These are phyloP conservation scores for Clistopyga incitator DNA, from an alignment of 2,888 invertebrate species.

Conservation along the genomic window DNA sequence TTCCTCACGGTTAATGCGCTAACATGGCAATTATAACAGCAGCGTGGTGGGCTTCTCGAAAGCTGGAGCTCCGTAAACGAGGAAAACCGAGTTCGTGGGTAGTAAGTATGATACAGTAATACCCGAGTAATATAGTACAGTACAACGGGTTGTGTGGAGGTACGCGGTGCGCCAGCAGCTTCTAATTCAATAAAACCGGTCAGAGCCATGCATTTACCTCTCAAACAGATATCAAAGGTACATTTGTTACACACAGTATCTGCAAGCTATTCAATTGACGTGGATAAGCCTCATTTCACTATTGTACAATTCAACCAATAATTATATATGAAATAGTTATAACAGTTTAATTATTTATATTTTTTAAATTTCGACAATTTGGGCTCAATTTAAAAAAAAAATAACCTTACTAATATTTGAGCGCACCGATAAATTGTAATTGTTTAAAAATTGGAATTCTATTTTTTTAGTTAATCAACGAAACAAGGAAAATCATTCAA, in stretches of 20 bases:
- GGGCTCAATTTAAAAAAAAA: no score
- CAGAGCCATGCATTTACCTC: constrained; percentile 10
- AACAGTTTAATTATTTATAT: no score
- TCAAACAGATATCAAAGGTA: neutral
- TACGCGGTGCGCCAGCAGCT: constrained; percentile 12
- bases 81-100: neutral
- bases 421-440: no score
- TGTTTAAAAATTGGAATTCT: no score
- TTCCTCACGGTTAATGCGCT: constrained; percentile 66
- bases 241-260: neutral
- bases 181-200: constrained; percentile 45
- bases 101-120: constrained; percentile 34
- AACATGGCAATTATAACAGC: constrained; percentile 54
- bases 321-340: no score
- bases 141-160: constrained; percentile 9
- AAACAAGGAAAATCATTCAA: no score
- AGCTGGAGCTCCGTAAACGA: constrained; percentile 22
- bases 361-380: no score
- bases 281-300: no score
- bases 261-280: neutral
- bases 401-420: no score
- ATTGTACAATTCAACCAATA: no score
- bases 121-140: constrained; percentile 17
- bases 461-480: no score
- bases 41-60: constrained; percentile 11